Evolutionary conservation across 2,797 vertebrate species (phyloP).

Genomic region (Gambusia yucatana): DNA sequence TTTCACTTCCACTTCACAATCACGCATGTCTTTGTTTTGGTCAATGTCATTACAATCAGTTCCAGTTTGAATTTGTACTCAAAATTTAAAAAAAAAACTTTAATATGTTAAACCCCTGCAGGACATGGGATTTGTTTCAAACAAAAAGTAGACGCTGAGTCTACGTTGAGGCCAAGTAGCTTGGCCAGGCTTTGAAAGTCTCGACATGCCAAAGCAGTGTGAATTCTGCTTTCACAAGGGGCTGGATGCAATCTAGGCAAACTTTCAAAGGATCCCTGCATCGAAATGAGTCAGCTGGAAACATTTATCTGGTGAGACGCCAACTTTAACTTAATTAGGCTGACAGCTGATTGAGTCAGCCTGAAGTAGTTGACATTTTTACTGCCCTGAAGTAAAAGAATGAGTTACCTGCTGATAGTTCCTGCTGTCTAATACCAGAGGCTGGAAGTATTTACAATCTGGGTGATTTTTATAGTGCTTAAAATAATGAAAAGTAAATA

Average conservation of each 20-base stretch:
- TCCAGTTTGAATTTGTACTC: not conserved
- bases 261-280: slow-evolving; percentile 8
- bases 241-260: not conserved
- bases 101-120: not conserved
- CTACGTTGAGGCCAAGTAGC: not conserved
- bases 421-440: not conserved
- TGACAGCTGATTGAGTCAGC: not conserved
- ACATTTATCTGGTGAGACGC: not conserved
- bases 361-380: not conserved
- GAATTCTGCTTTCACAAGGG: not conserved
- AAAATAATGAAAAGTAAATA: not conserved
- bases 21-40: not conserved
- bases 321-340: not conserved
- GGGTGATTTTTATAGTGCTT: not conserved
- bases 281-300: slow-evolving; percentile 6
- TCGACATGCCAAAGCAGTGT: slow-evolving; percentile 5
- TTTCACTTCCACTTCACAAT: not conserved
- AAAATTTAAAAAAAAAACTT: not conserved
- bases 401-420: not conserved
- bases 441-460: not conserved
- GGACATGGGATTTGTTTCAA: not conserved
- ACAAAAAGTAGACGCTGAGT: not conserved
- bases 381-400: not conserved
- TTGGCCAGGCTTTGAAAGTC: not conserved
- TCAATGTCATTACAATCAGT: not conserved